Conservation (phyloP, 2,888 invertebrate species). For the Ophion obscuratus region DNA sequence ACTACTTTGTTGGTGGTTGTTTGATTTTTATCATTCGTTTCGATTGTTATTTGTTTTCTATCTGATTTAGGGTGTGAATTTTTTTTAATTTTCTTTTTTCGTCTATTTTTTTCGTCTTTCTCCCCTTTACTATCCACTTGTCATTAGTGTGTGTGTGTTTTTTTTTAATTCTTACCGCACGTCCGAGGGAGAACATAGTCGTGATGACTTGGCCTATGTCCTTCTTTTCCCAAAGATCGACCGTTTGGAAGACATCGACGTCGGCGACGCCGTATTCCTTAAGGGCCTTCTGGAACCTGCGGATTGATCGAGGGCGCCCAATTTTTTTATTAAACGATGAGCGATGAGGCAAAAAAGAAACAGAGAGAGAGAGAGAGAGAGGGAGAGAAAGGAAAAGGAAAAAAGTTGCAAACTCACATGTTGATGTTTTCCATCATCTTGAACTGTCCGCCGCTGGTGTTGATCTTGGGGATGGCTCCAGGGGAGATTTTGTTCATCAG, state of each 20-base stretch:
- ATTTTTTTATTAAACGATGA: neutral
- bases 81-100: neutral
- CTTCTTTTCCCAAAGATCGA: slow-evolving; percentile 98
- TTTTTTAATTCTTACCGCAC: slow-evolving; percentile 86
- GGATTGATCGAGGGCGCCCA: slow-evolving; percentile 55
- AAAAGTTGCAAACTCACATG: slow-evolving; percentile 86
- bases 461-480: slow-evolving; percentile 95
- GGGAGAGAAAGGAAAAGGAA: neutral
- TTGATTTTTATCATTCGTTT: neutral
- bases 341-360: neutral
- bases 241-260: slow-evolving; percentile 98
- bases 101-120: neutral
- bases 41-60: neutral
- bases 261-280: slow-evolving; percentile 95
- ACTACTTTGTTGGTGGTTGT: neutral
- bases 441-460: slow-evolving; percentile 97
- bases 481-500: slow-evolving; percentile 97
- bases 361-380: neutral
- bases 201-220: slow-evolving; percentile 94
- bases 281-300: slow-evolving; percentile 94
- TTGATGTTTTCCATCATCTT: slow-evolving; percentile 99
- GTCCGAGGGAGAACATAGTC: slow-evolving; percentile 93
- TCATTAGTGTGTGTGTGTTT: slow-evolving; percentile 16
- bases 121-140: neutral
- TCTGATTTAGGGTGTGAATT: neutral